Conservation (phyloP, 1,140 invertebrate species). For the Chymomyza costata region DNA sequence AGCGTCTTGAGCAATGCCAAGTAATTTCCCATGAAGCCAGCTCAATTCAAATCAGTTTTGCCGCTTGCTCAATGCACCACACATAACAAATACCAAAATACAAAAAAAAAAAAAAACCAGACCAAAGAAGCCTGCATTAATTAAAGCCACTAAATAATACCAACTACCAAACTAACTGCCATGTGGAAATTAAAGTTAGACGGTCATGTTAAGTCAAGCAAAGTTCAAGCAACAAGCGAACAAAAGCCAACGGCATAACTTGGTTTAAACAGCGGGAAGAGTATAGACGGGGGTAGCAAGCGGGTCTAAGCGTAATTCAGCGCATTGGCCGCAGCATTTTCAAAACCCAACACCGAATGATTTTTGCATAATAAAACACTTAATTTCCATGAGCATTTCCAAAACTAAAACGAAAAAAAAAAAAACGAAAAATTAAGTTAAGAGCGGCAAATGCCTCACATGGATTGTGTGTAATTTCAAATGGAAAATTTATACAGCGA, state of each 20-base stretch:
- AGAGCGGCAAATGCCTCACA: conserved; percentile 1
- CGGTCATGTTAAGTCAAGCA: too few species aligned
- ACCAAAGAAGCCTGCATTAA: conserved; percentile 39
- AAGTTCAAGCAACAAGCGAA: conserved; percentile 43
- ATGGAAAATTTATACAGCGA: conserved; percentile 71
- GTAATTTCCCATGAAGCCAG: conserved; percentile 39
- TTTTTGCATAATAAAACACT: conserved; percentile 74
- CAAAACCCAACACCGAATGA: conserved; percentile 38
- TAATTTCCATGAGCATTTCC: conserved; percentile 71
- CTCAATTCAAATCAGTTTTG: conserved; percentile 48
- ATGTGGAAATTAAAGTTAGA: conserved; percentile 26
- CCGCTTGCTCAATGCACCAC: conserved; percentile 39
- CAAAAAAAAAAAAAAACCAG: conserved; percentile 35
- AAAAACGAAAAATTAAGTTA: conserved; percentile 25
- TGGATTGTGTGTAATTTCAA: conserved; percentile 56
- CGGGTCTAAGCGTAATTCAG: conserved; percentile 52
- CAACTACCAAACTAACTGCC: conserved; percentile 34
- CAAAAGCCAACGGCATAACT: conserved; percentile 53
- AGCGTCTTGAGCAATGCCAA: conserved; percentile 6
- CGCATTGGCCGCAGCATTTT: conserved; percentile 35
- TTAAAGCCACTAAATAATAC: conserved; percentile 67
- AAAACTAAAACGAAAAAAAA: conserved; percentile 43
- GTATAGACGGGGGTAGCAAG: too few species aligned
- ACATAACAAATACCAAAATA: conserved; percentile 4
- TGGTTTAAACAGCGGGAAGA: conserved; percentile 22